Conservation (phyloP, 2,797 vertebrate species). For the Gymnoscopelus braueri region DNA sequence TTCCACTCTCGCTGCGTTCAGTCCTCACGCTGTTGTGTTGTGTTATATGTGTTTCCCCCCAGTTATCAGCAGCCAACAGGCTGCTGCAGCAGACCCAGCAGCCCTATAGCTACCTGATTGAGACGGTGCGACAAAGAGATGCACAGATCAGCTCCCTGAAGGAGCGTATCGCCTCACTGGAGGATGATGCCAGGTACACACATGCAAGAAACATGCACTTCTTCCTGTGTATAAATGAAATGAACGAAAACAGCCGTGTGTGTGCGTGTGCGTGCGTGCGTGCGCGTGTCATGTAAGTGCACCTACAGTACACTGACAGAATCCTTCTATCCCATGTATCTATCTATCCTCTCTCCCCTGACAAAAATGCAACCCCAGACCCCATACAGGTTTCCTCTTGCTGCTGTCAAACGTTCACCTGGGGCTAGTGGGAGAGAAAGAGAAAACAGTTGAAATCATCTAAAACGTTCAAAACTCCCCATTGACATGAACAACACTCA, state of each 20-base stretch:
- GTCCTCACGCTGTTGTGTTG: not conserved
- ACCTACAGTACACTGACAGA: conserved; percentile 23
- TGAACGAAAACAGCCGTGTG: too few relatives aligned
- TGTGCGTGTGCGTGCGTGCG: conserved; percentile 11
- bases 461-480: conserved; percentile 27
- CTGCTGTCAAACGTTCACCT: conserved; percentile 43
- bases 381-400: conserved; percentile 65
- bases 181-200: conserved; percentile 90
- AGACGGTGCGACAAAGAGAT: conserved; percentile 90
- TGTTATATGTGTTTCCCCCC: conserved; percentile 24
- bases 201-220: not conserved
- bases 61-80: conserved; percentile 89
- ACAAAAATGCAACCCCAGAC: conserved; percentile 61
- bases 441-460: conserved; percentile 29
- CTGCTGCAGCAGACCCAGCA: conserved; percentile 92
- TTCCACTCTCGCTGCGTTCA: too few relatives aligned
- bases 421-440: conserved; percentile 42
- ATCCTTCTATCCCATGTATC: conserved; percentile 2
- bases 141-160: conserved; percentile 84
- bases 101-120: conserved; percentile 93
- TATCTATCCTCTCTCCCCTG: conserved; percentile 22
- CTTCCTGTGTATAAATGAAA: not conserved
- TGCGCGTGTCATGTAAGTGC: conserved; percentile 1
- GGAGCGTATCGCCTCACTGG: conserved; percentile 82
- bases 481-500: conserved; percentile 13